Base-by-base conservation (phyloP, 2,113 vertebrate genomes). In the Epinephelus fuscoguttatus region DNA sequence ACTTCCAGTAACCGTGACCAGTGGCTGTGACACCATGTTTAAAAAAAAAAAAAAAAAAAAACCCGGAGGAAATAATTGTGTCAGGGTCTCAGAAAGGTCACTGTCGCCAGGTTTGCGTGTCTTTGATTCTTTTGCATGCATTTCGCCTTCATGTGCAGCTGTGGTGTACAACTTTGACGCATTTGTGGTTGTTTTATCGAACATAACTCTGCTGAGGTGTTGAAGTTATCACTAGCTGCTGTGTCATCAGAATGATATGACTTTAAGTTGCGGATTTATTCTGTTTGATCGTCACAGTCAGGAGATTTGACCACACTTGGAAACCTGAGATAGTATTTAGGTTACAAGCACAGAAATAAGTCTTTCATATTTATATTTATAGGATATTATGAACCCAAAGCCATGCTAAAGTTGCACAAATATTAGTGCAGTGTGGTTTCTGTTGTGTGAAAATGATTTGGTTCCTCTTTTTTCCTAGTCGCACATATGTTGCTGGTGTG, bases 141-240 rank as follows among this genome's bases (percentile, higher is more conserved):
- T 57, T 23, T 30, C 50, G 30, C 0, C 21, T 50, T 59, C 53
- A 2, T n/a, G 33, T 68, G 81, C 56, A 80, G 64, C 53, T 74
- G 50, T 57, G 52, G 30, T 27, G 14, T 63, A 21, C 13, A 17
- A 17, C 23, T 81, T 42, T 45, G 45, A 68, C 42, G 3, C 57
- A 72, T 9, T 4, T 84, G 68, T 70, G 67, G 62, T 69, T 77
- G 59, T 30, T 71, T 61, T 56, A 27, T 75, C 40, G 1, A 79
- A 27, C 4, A 2, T 23, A 50, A 56, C 23, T 75, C 18, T 49
- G 33, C 56, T 53, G 50, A 47, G 33, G 21, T 56, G 25, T 52
- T 76, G 33, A 40, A 60, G 45, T 47, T 23, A 78, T 50, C n/a
- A 53, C 27, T 47, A 56, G 68, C 52, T 69, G 42, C 27, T 33